Evolutionary conservation across 2,113 vertebrate species (phyloP).

Genomic region (Nansenia antarctica): DNA sequence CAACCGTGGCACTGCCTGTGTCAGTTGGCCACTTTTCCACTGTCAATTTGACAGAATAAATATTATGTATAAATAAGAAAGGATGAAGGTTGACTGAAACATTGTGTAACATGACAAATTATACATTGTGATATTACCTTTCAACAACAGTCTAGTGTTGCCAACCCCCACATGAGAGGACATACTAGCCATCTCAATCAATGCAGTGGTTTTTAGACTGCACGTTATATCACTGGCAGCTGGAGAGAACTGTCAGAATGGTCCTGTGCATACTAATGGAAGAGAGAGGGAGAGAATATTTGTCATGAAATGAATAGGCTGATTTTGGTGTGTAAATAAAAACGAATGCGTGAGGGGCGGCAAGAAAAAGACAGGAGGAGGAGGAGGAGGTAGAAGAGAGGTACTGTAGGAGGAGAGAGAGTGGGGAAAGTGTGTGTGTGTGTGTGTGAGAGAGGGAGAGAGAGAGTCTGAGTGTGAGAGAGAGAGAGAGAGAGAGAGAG

Average conservation of each 20-base stretch:
- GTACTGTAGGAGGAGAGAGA: conserved; percentile 12
- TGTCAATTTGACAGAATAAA: conserved; percentile 50
- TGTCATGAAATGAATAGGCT: not conserved
- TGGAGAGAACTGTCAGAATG: not conserved
- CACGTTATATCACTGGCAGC: not conserved
- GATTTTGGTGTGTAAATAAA: conserved; percentile 8
- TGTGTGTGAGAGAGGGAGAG: not conserved
- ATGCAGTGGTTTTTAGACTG: not conserved
- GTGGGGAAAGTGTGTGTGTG: not conserved
- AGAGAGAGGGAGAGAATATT: not conserved
- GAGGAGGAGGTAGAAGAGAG: conserved; percentile 19
- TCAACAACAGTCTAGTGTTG: not conserved
- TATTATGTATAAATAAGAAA: conserved; percentile 34
- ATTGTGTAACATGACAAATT: conserved; percentile 5
- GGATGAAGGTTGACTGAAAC: conserved; percentile 65
- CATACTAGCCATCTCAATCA: not conserved
- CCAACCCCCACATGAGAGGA: not conserved
- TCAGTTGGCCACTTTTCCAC: conserved; percentile 37
- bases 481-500: not conserved
- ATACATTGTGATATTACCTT: not conserved
- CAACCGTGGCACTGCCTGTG: conserved; percentile 43
- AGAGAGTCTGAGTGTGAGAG: no score
- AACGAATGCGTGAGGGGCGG: no score
- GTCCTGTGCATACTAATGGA: not conserved
- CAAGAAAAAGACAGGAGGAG: no score